Conservation (phyloP, 2,113 vertebrate genomes). For the Chinchilla lanigera region DNA sequence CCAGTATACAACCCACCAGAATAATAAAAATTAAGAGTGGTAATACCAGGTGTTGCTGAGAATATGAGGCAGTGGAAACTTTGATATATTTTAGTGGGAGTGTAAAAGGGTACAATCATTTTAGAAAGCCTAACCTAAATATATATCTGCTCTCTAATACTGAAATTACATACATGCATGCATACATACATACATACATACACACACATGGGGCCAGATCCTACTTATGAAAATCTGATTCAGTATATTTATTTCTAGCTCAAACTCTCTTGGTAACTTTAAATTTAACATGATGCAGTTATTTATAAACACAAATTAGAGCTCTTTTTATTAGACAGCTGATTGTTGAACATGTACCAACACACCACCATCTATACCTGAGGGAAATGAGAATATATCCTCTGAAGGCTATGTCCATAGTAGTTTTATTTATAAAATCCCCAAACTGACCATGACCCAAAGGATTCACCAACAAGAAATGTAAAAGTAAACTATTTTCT, state of each 20-base stretch:
- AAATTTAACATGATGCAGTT: neutral
- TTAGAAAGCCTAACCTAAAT: slow-evolving; percentile 52
- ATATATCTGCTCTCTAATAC: neutral
- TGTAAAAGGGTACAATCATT: slow-evolving; percentile 20
- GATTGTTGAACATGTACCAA: neutral
- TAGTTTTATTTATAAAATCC: slow-evolving; percentile 32
- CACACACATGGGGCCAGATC: neutral
- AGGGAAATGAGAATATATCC: neutral
- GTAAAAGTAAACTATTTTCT: neutral
- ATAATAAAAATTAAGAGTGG: neutral
- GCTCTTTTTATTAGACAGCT: slow-evolving; percentile 24
- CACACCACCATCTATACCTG: neutral
- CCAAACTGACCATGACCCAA: slow-evolving; percentile 14
- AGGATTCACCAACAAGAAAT: slow-evolving; percentile 17
- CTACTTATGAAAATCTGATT: neutral
- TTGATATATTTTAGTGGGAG: neutral
- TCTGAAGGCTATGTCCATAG: slow-evolving; percentile 23
- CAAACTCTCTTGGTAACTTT: neutral
- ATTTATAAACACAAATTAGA: slow-evolving; percentile 19
- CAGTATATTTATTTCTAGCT: neutral
- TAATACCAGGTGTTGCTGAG: neutral
- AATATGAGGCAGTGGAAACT: neutral
- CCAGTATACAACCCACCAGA: neutral
- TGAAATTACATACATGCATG: neutral
- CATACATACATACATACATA: neutral